Base-by-base conservation (phyloP, 37 sponge, comb jelly and placozoan genomes). In the Hexactinellida sp. region DNA sequence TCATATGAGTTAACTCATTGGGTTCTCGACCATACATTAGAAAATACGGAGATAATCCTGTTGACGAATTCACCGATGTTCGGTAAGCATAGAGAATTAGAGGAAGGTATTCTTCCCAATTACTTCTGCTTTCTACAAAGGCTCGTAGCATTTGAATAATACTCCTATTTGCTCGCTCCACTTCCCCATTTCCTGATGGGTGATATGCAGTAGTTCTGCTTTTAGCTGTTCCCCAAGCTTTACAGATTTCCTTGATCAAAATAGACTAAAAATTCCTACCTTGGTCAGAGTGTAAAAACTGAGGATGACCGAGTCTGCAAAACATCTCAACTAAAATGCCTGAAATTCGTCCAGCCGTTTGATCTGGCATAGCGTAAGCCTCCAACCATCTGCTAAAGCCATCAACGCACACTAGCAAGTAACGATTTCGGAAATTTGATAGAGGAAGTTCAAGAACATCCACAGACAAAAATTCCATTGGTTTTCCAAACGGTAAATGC, bases 1-100 rank as follows among this genome's bases (percentile, higher is more conserved):
- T n/a, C n/a, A n/a, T n/a, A n/a, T n/a, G n/a, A n/a, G n/a, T n/a
- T n/a, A n/a, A n/a, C n/a, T n/a, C n/a, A n/a, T n/a, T n/a, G n/a
- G n/a, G n/a, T n/a, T n/a, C n/a, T n/a, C 86, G 24, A 36, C 92
- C 90, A 82, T 83, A 92, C 89, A 87, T 89, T 36, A 92, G 76
- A n/a, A 28, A 38, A 36, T 87, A 92, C 24, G 92, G 89, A 36
- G 92, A 89, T 54, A 85, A 38, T 37, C 88, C 89, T 0, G 92
- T 89, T 37, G 89, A 88, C 24, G 86, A 71, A 83, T 91, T 89
- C 38, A 38, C 38, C 9, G 91, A 55, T 21, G 91, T 84, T 0
- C 86, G 41, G 38, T 90, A 88, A 0, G 88, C 91, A 23, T 36
- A 86, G 32, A 84, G 38, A 0, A 85, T 84, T 5, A 88, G 54